Conservation (phyloP, 2,113 vertebrate genomes). For the Tyrannus savana region DNA sequence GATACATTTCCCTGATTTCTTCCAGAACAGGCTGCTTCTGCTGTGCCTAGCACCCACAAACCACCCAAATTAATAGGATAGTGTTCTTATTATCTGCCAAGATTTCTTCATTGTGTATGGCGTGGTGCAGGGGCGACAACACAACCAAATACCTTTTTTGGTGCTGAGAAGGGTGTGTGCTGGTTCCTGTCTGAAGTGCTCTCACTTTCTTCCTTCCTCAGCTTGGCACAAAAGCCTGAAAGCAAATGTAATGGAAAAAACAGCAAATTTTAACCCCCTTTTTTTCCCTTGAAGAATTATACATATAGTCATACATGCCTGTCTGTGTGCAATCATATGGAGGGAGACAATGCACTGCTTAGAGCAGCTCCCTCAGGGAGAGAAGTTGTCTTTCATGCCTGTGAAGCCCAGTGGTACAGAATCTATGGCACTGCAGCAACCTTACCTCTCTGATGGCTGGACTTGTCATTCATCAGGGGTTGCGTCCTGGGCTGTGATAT, state of each 20-base stretch:
- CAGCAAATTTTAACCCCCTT: not conserved
- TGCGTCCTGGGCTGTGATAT: not conserved
- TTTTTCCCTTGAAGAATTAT: not conserved
- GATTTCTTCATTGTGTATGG: not conserved
- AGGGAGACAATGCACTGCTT: not conserved
- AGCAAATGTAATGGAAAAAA: not conserved
- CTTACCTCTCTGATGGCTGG: not conserved
- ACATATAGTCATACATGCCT: not conserved
- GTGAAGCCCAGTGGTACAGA: not conserved
- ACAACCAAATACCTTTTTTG: not conserved
- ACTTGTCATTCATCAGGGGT: not conserved
- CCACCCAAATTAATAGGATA: not conserved
- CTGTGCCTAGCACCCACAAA: not conserved
- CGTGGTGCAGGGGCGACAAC: not conserved
- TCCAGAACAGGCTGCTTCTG: not conserved
- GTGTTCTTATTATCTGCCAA: not conserved
- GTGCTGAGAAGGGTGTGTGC: not conserved
- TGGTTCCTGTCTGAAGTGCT: not conserved
- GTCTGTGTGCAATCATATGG: no score
- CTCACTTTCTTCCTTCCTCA: not conserved
- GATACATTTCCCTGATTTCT: not conserved
- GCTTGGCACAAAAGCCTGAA: not conserved
- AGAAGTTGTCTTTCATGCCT: not conserved
- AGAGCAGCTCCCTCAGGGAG: not conserved
- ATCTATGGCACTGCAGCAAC: not conserved